A percentile compares a stretch with the other conserved stretches of the same genome.
These are phyloP conservation scores for Ariolimax columbianus DNA, from an alignment of 2,888 invertebrate genomes.

Conservation along the genomic window DNA sequence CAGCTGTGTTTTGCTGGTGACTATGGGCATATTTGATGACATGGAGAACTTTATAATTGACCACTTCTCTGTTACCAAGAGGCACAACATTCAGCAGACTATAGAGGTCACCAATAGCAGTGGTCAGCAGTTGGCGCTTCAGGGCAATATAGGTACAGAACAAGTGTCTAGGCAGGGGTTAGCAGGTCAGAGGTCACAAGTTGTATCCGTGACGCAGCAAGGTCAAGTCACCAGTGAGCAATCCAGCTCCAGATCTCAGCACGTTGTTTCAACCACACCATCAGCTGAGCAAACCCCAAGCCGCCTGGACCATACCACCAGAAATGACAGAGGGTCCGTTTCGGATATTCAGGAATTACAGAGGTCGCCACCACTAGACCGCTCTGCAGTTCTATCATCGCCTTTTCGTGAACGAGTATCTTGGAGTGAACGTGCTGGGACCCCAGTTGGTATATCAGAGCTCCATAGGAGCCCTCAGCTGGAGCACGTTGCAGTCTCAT, in stretches of 20 bases:
- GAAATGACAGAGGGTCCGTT: conserved; percentile 35
- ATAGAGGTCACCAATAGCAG: conserved; percentile 40
- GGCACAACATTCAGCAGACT: conserved; percentile 51
- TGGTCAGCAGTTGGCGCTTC: conserved; percentile 41
- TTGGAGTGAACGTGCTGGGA: conserved; percentile 44
- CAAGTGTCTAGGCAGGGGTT: conserved; percentile 32
- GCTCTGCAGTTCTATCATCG: conserved; percentile 35
- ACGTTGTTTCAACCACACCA: conserved; percentile 23
- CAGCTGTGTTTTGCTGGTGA: conserved; percentile 9
- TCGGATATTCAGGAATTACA: conserved; percentile 29
- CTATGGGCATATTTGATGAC: conserved; percentile 53
- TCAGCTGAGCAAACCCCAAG: conserved; percentile 16
- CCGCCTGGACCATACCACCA: conserved; percentile 18
- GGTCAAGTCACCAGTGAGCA: conserved; percentile 40
- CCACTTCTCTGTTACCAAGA: conserved; percentile 49
- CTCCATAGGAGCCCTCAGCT: conserved; percentile 42
- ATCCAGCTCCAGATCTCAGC: conserved; percentile 38
- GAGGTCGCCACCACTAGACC: conserved; percentile 36
- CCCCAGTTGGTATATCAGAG: conserved; percentile 39
- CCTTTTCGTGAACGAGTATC: conserved; percentile 44
- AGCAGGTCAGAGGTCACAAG: conserved; percentile 27
- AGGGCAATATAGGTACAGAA: conserved; percentile 33
- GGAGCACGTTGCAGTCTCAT: conserved; percentile 31
- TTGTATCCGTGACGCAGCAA: conserved; percentile 43
- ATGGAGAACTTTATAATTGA: conserved; percentile 53